phyloP scores from a whole-genome alignment of 2,113 vertebrate genomes.

The Apeltes quadracus region DNA sequence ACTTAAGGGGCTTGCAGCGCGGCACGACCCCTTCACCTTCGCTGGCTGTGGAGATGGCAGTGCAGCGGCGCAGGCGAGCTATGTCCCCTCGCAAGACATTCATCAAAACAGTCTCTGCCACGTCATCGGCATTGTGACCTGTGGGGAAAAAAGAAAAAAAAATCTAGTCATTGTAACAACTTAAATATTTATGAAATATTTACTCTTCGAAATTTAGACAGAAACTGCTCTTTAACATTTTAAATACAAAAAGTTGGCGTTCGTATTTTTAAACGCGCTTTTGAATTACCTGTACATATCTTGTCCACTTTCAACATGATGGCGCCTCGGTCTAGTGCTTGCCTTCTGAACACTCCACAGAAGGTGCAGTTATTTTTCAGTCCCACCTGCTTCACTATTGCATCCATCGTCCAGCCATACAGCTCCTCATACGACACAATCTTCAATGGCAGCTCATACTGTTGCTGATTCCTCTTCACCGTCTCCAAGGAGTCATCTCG shows the following conservation, averaged over 20 bases:
- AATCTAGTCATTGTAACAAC: background rate
- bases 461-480: slow-evolving; percentile 84
- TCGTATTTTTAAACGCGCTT: background rate
- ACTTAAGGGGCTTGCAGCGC: slow-evolving; percentile 89
- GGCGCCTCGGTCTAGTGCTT: slow-evolving; percentile 87
- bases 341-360: slow-evolving; percentile 89
- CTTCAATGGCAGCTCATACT: slow-evolving; percentile 86
- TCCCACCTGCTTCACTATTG: slow-evolving; percentile 84
- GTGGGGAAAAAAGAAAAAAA: slow-evolving; percentile 3
- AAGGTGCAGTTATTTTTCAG: slow-evolving; percentile 90
- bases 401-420: slow-evolving; percentile 93
- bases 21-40: slow-evolving; percentile 84
- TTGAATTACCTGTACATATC: slow-evolving; percentile 85
- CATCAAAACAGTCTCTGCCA: slow-evolving; percentile 91
- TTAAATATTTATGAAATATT: background rate
- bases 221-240: background rate
- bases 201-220: background rate
- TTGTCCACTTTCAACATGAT: slow-evolving; percentile 87
- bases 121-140: slow-evolving; percentile 92
- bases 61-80: slow-evolving; percentile 84
- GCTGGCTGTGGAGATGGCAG: slow-evolving; percentile 80
- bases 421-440: slow-evolving; percentile 88
- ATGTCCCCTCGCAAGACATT: slow-evolving; percentile 89
- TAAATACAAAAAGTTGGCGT: background rate
- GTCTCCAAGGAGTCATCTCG: slow-evolving; percentile 88